These are phyloP conservation scores for Drosophila suzukii DNA, from an alignment of 1,140 invertebrate genomes.

Conservation along the genomic window DNA sequence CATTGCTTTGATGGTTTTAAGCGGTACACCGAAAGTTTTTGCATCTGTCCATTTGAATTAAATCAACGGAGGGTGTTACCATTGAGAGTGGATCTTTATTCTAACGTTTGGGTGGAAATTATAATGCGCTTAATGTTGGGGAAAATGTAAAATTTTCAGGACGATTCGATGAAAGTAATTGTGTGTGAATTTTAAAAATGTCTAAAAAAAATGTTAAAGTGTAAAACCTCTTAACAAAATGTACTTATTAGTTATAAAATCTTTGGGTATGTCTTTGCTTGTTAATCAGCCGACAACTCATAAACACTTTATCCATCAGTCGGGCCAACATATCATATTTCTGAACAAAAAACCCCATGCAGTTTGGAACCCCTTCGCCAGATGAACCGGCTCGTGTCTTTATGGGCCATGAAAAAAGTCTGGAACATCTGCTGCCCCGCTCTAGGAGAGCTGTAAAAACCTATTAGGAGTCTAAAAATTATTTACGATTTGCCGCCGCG, in stretches of 20 bases:
- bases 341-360: conserved; percentile 1
- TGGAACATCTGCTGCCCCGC: conserved; percentile 58
- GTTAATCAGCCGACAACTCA: conserved; percentile 1
- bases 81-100: not conserved
- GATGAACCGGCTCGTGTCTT: conserved; percentile 39
- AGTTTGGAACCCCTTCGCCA: conserved; percentile 13
- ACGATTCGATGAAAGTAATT: not conserved
- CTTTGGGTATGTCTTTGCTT: too few species aligned
- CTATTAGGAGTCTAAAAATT: conserved; percentile 74
- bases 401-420: conserved; percentile 43
- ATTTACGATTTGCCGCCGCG: conserved; percentile 70
- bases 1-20: conserved; percentile 76
- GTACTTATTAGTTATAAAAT: not conserved
- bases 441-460: conserved; percentile 44
- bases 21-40: conserved; percentile 39
- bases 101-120: not conserved
- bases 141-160: conserved; percentile 32
- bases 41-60: conserved; percentile 49
- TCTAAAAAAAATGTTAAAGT: not conserved
- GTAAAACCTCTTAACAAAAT: not conserved
- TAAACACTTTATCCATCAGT: conserved; percentile 34
- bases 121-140: conserved; percentile 65
- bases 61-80: conserved; percentile 25
- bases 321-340: conserved; percentile 25
- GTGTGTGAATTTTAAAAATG: not conserved